Conservation (phyloP, 2,888 invertebrate genomes). For the Pseudococcus viburni region DNA sequence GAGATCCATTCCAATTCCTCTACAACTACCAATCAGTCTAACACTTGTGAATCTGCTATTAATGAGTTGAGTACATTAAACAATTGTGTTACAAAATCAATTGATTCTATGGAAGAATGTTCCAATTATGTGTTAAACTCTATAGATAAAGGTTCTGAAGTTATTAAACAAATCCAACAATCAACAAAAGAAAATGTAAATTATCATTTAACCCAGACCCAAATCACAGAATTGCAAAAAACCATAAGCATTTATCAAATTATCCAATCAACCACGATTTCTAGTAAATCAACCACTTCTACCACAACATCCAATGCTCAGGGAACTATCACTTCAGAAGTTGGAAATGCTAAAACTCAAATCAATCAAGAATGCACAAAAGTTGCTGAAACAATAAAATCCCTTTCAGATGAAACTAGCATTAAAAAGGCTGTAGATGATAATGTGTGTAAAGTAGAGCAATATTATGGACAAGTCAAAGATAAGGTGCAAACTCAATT, state of each 20-base stretch:
- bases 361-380: conserved; percentile 3
- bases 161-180: background rate
- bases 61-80: conserved; percentile 2
- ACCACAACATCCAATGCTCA: background rate
- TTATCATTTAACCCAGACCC: background rate
- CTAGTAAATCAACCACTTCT: background rate
- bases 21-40: background rate
- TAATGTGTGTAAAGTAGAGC: background rate
- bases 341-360: conserved; percentile 3
- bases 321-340: background rate
- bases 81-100: background rate
- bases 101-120: conserved; percentile 18
- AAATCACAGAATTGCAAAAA: conserved; percentile 22
- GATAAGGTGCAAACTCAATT: conserved; percentile 9
- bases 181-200: background rate
- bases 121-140: background rate
- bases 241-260: background rate
- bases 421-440: background rate
- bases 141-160: conserved; percentile 23
- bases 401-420: conserved; percentile 34
- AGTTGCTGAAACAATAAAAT: background rate
- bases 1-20: conserved; percentile 18
- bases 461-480: conserved; percentile 1
- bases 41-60: background rate
- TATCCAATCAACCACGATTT: background rate